Base-by-base conservation (phyloP, 2,113 vertebrate genomes). In the Pteropus alecto region DNA sequence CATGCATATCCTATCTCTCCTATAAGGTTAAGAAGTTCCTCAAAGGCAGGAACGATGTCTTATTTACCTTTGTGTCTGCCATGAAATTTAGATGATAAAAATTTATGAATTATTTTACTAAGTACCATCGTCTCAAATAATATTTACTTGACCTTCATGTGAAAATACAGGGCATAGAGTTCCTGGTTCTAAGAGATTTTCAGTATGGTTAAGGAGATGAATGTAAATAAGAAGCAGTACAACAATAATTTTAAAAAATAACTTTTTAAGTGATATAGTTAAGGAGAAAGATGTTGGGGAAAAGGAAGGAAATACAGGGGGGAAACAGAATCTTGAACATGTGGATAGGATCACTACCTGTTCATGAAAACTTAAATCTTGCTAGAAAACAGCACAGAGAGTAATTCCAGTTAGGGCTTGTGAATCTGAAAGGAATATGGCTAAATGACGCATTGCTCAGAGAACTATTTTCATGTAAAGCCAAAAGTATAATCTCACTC, bases 391-490 rank as follows among this genome's bases (percentile, higher is more conserved):
- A 92, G 43, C 28, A 83, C 24, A n/a, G 14, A 71, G 24, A 43
- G 8, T 78, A 91, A 85, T 88, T 81, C 18, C 68, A 92, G 63
- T 48, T 41, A 70, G 33, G 21, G 16, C 11, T 90, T 76, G 18
- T 71, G 74, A 93, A 94, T 82, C 71, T 79, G 22, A 77, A 76
- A 71, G 30, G 65, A 81, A 67, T 71, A 95, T n/a, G 71, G 58
- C 41, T 92, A 79, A 84, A 56, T 58, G 16, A 77, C 8, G 82
- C 33, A 81, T 60, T 96, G 82, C 74, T 96, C 15, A 35, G 56
- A 87, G 63, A 96, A 90, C 48, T 92, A 88, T 87, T 76, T 79
- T 81, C 74, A 95, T n/a, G 10, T 56, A 88, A 93, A 92, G 76
- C 11, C 48, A 22, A 68, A 96, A 90, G 26, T 88, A 93, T 48